Conservation (phyloP, 2,888 invertebrate species). For the Acleris cristana region DNA sequence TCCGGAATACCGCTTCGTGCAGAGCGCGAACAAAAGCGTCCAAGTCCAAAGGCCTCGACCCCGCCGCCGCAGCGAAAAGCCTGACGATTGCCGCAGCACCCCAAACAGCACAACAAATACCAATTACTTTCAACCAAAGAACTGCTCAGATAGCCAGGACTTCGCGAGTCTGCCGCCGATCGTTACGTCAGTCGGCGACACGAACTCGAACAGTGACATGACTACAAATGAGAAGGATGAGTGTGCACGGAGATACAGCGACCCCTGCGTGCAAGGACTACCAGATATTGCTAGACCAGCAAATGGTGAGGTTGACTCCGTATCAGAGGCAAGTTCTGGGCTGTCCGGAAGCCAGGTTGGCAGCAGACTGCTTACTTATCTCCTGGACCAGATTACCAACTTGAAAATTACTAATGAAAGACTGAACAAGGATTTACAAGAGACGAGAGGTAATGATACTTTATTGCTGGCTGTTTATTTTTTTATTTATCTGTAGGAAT, state of each 20-base stretch:
- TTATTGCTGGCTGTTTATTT: not conserved
- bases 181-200: conserved; percentile 82
- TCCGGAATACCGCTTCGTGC: conserved; percentile 68
- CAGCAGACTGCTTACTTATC: conserved; percentile 84
- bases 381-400: conserved; percentile 89
- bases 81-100: conserved; percentile 59
- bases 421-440: conserved; percentile 89
- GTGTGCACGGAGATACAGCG: conserved; percentile 85
- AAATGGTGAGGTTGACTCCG: conserved; percentile 79
- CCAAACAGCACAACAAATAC: conserved; percentile 50
- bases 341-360: conserved; percentile 82
- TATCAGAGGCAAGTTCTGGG: conserved; percentile 82
- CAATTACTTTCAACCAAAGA: conserved; percentile 73
- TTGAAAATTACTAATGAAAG: conserved; percentile 89
- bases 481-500: not conserved
- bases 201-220: conserved; percentile 75
- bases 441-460: conserved; percentile 85
- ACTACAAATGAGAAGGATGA: conserved; percentile 80
- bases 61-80: conserved; percentile 62
- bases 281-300: conserved; percentile 70
- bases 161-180: conserved; percentile 89
- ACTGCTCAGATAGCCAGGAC: conserved; percentile 75
- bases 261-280: conserved; percentile 85
- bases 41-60: conserved; percentile 67
- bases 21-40: conserved; percentile 64